Base-by-base conservation (phyloP, 2,797 vertebrate species). In the Chelon labrosus region DNA sequence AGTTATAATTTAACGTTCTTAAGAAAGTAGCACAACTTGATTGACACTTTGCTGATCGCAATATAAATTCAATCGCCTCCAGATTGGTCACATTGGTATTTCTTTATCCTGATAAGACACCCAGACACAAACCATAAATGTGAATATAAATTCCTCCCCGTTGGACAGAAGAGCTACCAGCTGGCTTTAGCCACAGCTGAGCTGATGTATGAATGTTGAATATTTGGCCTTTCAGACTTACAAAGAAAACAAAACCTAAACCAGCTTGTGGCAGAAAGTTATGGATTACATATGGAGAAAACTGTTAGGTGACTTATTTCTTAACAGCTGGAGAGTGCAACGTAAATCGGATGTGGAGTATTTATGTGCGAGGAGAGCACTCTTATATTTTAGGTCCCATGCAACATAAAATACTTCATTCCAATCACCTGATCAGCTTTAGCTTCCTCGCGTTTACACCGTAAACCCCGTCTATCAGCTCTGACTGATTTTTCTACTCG, bases 281-380 rank as follows among this genome's bases (percentile, higher is more conserved):
- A 7, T 39, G 19, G 35, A 51, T 70, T 22, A 42, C 5, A 7
- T 37, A 14, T n/a, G 10, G 47, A 46, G 11, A 50, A 56, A 42
- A 51, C 47, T 58, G 47, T 53, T 27, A 66, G 52, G 55, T 41
- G 31, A 46, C 10, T 10, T 53, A 63, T 66, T 79, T 82, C 59
- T 64, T 31, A 73, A 73, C 61, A 64, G 49, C 44, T 51, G 10
- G 7, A 65, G 57, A 50, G 39, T 27, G 10, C 44, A 60, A 27
- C 64, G 60, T 53, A 17, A 69, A 63, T 58, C 51, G 54, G 20
- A 61, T 44, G 57, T 56, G 65, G 54, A 74, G 58, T 85, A 89
- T 89, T 86, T 77, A 80, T 85, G 72, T 86, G 55, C 73, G 70
- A 85, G 37, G 35, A 71, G 56, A 66, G 53, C 56, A 12, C 37